Evolutionary conservation across 2,888 invertebrate genomes (phyloP).

Genomic region (Pristionchus fissidentatus): DNA sequence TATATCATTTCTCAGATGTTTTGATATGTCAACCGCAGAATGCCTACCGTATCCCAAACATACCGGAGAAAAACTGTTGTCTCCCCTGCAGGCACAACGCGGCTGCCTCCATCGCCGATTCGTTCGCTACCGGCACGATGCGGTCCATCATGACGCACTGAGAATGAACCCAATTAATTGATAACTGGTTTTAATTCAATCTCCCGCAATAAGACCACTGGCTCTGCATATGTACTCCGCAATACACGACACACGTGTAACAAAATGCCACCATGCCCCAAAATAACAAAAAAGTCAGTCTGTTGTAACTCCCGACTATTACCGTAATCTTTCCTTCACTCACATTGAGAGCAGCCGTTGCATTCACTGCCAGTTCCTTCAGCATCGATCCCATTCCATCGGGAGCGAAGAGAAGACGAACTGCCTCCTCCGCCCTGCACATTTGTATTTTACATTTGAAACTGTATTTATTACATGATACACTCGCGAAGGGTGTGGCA

Average conservation of each 20-base stretch:
- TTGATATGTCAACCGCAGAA: no score
- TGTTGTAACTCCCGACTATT: not conserved
- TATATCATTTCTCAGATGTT: no score
- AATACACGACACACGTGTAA: not conserved
- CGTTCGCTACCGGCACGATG: constrained; percentile 64
- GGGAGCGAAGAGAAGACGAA: constrained; percentile 2
- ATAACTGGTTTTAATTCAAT: not conserved
- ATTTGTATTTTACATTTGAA: not conserved
- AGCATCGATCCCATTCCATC: not conserved
- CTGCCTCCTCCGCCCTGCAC: not conserved
- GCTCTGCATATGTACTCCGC: no score
- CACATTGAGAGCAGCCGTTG: not conserved
- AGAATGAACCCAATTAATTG: not conserved
- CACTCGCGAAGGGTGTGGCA: no score
- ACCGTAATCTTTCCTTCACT: not conserved
- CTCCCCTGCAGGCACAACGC: constrained; percentile 49
- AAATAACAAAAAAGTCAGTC: no score
- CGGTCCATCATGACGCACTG: constrained; percentile 68
- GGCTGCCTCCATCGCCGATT: constrained; percentile 62
- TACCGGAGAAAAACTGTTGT: constrained; percentile 45
- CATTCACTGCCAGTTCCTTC: not conserved
- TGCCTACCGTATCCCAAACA: constrained; percentile 47
- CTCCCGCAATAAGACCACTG: no score
- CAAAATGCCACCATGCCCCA: not conserved
- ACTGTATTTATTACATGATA: no score